Evolutionary conservation across 2,888 invertebrate species (phyloP).

Genomic region (Idaea aversata): DNA sequence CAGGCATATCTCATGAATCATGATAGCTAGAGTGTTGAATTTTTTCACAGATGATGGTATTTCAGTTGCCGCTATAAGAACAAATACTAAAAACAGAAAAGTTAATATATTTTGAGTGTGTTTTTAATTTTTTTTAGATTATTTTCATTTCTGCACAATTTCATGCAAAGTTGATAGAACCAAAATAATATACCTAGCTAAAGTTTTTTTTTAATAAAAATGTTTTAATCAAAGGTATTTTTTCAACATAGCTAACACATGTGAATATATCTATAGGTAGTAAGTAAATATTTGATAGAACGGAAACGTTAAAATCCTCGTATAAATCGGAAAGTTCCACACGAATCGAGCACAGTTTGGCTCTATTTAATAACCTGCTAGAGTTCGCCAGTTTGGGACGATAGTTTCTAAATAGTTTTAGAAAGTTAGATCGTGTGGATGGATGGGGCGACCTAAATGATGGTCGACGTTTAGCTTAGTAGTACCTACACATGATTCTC

Average conservation of each 20-base stretch:
- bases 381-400: constrained; percentile 1
- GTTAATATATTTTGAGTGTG: no score
- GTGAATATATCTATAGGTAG: neutral
- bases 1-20: no score
- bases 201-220: no score
- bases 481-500: neutral
- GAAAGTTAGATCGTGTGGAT: constrained; percentile 1
- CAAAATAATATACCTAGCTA: no score
- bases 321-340: neutral
- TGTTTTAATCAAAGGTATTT: no score
- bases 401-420: neutral
- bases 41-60: no score
- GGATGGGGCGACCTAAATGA: neutral
- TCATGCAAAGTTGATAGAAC: no score
- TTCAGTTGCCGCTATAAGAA: no score
- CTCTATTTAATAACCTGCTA: neutral
- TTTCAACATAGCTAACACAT: neutral
- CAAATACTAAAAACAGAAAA: no score
- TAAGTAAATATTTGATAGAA: neutral
- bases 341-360: neutral
- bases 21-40: no score
- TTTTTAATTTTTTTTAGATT: no score
- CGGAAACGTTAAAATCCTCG: neutral
- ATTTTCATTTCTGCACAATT: no score
- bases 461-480: neutral